phyloP scores from a whole-genome alignment of 2,113 vertebrate genomes.

The Strigops habroptila region DNA sequence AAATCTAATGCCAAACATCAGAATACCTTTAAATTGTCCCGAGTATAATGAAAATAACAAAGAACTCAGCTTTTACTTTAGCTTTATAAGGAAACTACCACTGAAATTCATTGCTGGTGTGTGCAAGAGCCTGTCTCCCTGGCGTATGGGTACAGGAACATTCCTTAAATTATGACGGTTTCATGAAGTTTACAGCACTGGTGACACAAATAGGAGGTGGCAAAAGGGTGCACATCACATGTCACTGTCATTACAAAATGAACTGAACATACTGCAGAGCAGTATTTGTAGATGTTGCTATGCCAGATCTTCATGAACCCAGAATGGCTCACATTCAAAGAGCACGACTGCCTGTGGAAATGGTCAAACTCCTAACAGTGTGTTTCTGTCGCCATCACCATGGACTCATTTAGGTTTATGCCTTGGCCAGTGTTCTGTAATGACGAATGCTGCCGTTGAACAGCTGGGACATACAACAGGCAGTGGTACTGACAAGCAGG shows the following conservation, averaged over 20 bases:
- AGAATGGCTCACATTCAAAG: background rate
- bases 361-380: background rate
- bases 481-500: background rate
- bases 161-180: background rate
- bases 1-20: background rate
- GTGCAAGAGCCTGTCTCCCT: background rate
- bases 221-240: background rate
- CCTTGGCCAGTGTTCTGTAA: background rate
- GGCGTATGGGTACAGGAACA: background rate
- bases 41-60: background rate
- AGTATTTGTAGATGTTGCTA: background rate
- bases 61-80: background rate
- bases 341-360: background rate
- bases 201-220: background rate
- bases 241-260: background rate
- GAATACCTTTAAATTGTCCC: background rate
- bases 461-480: background rate
- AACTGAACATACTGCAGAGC: background rate
- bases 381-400: background rate
- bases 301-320: background rate
- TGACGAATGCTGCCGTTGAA: background rate
- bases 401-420: rapidly evolving
- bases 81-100: background rate
- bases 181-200: background rate
- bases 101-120: background rate